Conservation (phyloP, 2,888 invertebrate species). For the Caradrina kadenii region DNA sequence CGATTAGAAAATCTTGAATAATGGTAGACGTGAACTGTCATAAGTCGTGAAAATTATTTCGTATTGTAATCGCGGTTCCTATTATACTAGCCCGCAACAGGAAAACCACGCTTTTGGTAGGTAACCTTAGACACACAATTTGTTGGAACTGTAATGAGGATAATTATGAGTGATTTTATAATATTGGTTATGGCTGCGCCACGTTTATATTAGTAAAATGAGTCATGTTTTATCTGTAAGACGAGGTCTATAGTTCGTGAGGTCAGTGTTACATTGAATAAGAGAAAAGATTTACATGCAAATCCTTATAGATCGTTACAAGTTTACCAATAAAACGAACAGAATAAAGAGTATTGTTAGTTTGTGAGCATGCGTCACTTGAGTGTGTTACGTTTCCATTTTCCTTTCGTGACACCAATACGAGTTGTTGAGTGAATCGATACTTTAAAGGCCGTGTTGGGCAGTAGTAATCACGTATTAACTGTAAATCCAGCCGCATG, state of each 20-base stretch:
- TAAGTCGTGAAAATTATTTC: conserved; percentile 24
- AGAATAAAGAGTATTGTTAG: conserved; percentile 12
- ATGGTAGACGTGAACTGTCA: conserved; percentile 28
- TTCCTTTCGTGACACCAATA: conserved; percentile 51
- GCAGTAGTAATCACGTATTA: conserved; percentile 58
- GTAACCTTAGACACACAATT: conserved; percentile 23
- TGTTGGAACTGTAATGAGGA: conserved; percentile 27
- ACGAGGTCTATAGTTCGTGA: conserved; percentile 8
- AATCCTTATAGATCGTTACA: conserved; percentile 10
- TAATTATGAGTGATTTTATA: conserved; percentile 20
- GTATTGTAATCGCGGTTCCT: conserved; percentile 25
- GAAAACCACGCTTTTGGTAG: conserved; percentile 40
- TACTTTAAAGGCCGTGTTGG: conserved; percentile 51
- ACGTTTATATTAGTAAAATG: conserved; percentile 26
- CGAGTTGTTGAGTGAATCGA: conserved; percentile 44
- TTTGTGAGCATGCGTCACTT: conserved; percentile 3
- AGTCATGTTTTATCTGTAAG: conserved; percentile 13
- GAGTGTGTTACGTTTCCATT: conserved; percentile 31
- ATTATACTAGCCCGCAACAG: conserved; percentile 18
- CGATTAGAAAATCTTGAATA: conserved; percentile 54
- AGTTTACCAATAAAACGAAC: conserved; percentile 2
- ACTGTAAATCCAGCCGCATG: conserved; percentile 45
- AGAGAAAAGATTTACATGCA: conserved; percentile 5
- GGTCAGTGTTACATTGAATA: conserved; percentile 33
- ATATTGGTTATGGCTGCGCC: conserved; percentile 19